phyloP scores from a whole-genome alignment of 2,797 vertebrate genomes.

The Triplophysa bombifrons region DNA sequence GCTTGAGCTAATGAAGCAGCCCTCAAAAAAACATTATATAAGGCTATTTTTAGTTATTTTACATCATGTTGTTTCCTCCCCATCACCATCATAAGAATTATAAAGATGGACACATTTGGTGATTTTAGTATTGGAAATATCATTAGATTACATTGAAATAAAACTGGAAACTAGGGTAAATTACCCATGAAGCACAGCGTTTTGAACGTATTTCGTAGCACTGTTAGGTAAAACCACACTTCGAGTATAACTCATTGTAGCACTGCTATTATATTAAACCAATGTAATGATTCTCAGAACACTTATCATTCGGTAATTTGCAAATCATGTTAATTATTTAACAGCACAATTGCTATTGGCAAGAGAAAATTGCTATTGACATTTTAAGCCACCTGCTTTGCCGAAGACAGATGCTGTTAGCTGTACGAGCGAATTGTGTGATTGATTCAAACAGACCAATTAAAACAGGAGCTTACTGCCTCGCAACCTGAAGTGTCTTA shows the following conservation, averaged over 20 bases:
- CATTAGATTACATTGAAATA: too few relatives aligned
- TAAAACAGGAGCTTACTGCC: background rate
- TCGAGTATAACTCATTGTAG: background rate
- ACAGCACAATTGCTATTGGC: constrained; percentile 29
- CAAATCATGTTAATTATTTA: constrained; percentile 26
- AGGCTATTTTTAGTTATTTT: background rate
- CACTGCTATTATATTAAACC: background rate
- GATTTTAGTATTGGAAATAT: too few relatives aligned
- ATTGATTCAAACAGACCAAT: background rate
- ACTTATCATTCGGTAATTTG: constrained; percentile 20
- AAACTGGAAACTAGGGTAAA: too few relatives aligned
- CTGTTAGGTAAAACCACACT: background rate
- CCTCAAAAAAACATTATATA: too few relatives aligned
- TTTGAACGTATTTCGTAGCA: background rate
- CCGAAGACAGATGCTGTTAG: constrained; percentile 19
- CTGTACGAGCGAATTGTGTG: background rate
- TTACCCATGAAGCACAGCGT: constrained; percentile 11
- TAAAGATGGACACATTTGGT: too few relatives aligned
- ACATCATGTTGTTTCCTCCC: constrained; percentile 45
- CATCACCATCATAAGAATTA: constrained; percentile 56
- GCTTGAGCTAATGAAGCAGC: constrained; percentile 11
- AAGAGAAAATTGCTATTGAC: constrained; percentile 35
- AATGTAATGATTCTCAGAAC: constrained; percentile 13
- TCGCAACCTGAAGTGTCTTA: background rate
- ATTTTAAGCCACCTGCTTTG: constrained; percentile 27